These are phyloP conservation scores for Drosophila melanosoma DNA, from an alignment of 2,888 invertebrate species.

Conservation along the genomic window DNA sequence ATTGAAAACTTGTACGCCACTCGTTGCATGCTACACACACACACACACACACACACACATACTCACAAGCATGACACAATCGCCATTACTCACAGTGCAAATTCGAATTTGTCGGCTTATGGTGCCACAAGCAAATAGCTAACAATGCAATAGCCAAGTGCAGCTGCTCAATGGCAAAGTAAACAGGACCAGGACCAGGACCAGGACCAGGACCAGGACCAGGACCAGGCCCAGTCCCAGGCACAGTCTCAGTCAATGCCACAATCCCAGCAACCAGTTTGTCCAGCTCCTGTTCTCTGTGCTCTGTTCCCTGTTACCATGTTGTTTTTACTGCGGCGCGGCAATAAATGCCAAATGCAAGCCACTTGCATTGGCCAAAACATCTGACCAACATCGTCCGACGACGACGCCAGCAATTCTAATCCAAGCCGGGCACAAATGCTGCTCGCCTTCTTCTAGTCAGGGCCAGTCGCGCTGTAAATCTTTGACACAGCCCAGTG, in stretches of 20 bases:
- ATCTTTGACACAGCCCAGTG: slow-evolving; percentile 77
- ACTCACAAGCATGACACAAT: slow-evolving; percentile 32
- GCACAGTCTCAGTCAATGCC: slow-evolving; percentile 13
- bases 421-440: slow-evolving; percentile 29
- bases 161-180: slow-evolving; percentile 70
- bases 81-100: slow-evolving; percentile 44
- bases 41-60: background rate
- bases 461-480: slow-evolving; percentile 59
- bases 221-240: background rate
- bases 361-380: slow-evolving; percentile 58
- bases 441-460: slow-evolving; percentile 1
- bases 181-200: slow-evolving; percentile 42
- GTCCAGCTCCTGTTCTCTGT: background rate
- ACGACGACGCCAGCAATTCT: slow-evolving; percentile 9
- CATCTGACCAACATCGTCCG: slow-evolving; percentile 55
- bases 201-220: background rate
- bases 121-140: slow-evolving; percentile 54
- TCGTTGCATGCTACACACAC: slow-evolving; percentile 1
- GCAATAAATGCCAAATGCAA: slow-evolving; percentile 80
- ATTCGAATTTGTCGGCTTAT: slow-evolving; percentile 65
- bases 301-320: slow-evolving; percentile 6
- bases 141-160: slow-evolving; percentile 70
- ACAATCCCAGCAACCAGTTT: background rate
- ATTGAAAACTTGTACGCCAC: slow-evolving; percentile 55
- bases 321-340: slow-evolving; percentile 5